A percentile compares a stretch with the other conserved stretches of the same genome.
These are phyloP conservation scores for Setipinna tenuifilis DNA, from an alignment of 2,797 vertebrate genomes.

Conservation along the genomic window DNA sequence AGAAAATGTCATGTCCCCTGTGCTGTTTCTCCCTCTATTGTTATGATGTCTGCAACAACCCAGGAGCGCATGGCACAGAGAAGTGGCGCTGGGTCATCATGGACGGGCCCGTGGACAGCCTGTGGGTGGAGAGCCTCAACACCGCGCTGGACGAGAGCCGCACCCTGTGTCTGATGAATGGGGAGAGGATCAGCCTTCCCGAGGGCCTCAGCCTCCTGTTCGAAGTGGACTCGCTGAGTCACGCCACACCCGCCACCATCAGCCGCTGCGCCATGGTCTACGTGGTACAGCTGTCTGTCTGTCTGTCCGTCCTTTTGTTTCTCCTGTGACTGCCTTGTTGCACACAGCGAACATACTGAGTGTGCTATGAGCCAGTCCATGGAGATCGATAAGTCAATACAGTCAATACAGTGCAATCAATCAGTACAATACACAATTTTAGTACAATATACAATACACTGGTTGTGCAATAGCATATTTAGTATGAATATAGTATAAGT, in stretches of 20 bases:
- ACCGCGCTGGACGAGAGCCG: conserved; percentile 65
- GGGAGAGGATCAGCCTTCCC: conserved; percentile 66
- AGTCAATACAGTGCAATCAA: not conserved
- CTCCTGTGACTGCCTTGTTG: not conserved
- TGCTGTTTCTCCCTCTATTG: no score
- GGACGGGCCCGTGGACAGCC: conserved; percentile 69
- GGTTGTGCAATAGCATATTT: no score
- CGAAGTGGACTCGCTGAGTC: conserved; percentile 64
- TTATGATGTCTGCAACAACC: no score
- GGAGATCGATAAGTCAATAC: not conserved
- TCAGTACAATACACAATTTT: no score
- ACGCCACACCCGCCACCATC: conserved; percentile 61
- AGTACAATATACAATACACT: no score
- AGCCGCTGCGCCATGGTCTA: conserved; percentile 69
- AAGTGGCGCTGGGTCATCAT: conserved; percentile 71
- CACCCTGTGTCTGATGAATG: conserved; percentile 67
- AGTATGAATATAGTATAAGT: no score
- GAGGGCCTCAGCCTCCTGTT: conserved; percentile 64
- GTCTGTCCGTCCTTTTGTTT: not conserved
- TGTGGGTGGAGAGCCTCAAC: conserved; percentile 72
- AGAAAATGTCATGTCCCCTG: no score
- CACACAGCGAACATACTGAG: not conserved
- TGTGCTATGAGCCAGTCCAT: not conserved
- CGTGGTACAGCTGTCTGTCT: conserved; percentile 51
- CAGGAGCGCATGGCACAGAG: conserved; percentile 43